These are phyloP conservation scores for Pygoscelis antarcticus DNA, from an alignment of 2,113 vertebrate genomes.

Conservation along the genomic window DNA sequence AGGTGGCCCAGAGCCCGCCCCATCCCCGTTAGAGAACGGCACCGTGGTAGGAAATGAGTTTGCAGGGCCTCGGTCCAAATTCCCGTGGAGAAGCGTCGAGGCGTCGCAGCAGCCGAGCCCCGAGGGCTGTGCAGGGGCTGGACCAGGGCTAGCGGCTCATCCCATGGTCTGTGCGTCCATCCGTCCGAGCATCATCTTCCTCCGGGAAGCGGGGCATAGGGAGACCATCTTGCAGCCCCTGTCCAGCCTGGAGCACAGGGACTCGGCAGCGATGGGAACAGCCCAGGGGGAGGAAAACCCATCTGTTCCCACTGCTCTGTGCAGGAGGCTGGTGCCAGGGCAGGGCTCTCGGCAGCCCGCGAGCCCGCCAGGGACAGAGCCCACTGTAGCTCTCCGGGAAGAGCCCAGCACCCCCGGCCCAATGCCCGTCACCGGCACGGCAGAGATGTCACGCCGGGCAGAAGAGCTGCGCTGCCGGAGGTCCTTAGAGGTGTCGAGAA, in stretches of 20 bases:
- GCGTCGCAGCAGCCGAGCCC: background rate
- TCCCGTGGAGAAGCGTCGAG: background rate
- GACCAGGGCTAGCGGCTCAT: background rate
- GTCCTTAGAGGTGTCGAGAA: background rate
- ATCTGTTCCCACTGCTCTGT: accelerated
- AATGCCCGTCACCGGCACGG: accelerated
- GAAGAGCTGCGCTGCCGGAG: background rate
- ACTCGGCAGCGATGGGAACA: background rate
- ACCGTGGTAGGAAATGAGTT: background rate
- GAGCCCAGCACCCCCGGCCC: accelerated
- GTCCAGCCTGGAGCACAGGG: accelerated
- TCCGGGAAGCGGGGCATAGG: accelerated
- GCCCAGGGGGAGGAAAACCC: background rate
- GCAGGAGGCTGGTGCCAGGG: background rate
- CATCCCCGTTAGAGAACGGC: background rate
- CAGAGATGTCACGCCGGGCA: no score
- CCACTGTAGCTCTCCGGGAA: background rate
- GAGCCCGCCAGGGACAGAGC: background rate
- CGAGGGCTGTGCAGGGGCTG: background rate
- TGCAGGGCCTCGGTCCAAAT: constrained; percentile 2
- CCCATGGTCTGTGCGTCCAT: accelerated
- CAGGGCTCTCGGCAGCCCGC: accelerated
- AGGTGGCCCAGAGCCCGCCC: background rate
- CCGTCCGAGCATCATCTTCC: background rate
- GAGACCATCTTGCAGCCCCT: background rate